phyloP scores from a whole-genome alignment of 2,888 invertebrate genomes.

The Campaea margaritaria region DNA sequence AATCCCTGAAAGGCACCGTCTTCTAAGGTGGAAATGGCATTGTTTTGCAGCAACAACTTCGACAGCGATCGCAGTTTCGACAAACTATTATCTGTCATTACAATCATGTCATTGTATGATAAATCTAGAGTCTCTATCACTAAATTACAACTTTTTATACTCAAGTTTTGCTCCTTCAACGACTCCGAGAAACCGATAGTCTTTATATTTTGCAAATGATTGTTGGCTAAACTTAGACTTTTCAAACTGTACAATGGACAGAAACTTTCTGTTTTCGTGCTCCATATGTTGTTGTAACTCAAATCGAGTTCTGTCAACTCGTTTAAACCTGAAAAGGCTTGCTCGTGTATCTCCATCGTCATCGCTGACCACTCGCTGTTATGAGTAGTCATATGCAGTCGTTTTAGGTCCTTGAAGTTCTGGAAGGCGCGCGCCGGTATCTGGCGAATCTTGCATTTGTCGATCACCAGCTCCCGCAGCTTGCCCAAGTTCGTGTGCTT shows the following conservation, averaged over 20 bases:
- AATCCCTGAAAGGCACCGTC: conserved; percentile 90
- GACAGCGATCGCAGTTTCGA: conserved; percentile 88
- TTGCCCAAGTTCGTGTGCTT: conserved; percentile 87
- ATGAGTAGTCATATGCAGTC: conserved; percentile 89
- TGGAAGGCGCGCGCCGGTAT: conserved; percentile 89
- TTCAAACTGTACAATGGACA: conserved; percentile 89
- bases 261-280: conserved; percentile 88
- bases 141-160: conserved; percentile 88
- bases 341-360: conserved; percentile 89
- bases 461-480: conserved; percentile 89
- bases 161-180: conserved; percentile 83
- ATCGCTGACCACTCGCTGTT: conserved; percentile 93
- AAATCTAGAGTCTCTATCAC: conserved; percentile 89
- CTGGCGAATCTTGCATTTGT: conserved; percentile 91
- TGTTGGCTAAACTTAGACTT: conserved; percentile 89
- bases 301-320: conserved; percentile 89
- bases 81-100: conserved; percentile 88
- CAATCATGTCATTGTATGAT: conserved; percentile 90
- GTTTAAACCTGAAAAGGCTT: conserved; percentile 88
- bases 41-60: conserved; percentile 89
- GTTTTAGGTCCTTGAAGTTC: conserved; percentile 88
- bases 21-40: conserved; percentile 89
- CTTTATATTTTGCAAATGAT: conserved; percentile 91
- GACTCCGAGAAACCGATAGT: conserved; percentile 91
- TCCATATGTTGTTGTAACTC: conserved; percentile 92